Conservation (phyloP, 2,888 invertebrate genomes). For the Torymus tubicola region DNA sequence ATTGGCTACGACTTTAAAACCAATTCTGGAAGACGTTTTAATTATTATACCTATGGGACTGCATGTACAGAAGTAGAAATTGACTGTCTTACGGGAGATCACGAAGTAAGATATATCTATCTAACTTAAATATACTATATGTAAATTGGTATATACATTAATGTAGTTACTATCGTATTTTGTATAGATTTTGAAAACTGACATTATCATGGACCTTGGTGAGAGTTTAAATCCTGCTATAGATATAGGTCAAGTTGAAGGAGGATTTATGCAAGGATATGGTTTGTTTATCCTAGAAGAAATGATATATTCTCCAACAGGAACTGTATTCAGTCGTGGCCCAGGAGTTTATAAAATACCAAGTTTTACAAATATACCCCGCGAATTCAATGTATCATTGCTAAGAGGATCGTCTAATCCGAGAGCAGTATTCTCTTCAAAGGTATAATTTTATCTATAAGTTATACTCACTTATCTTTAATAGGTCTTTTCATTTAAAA, state of each 20-base stretch:
- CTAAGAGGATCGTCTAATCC: slow-evolving; percentile 93
- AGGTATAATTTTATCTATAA: too few species aligned
- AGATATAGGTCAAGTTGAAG: slow-evolving; percentile 97
- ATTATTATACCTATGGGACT: slow-evolving; percentile 90
- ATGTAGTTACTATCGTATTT: too few species aligned
- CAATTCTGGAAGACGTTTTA: slow-evolving; percentile 84
- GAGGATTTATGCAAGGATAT: slow-evolving; percentile 95
- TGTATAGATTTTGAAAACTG: slow-evolving; percentile 88
- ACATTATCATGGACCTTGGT: slow-evolving; percentile 98
- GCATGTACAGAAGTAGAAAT: slow-evolving; percentile 92
- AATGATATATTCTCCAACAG: slow-evolving; percentile 89
- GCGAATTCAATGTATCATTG: slow-evolving; percentile 93
- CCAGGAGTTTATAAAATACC: slow-evolving; percentile 97
- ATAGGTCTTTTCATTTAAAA: too few species aligned
- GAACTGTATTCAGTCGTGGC: slow-evolving; percentile 89
- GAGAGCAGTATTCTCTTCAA: slow-evolving; percentile 95
- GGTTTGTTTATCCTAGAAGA: slow-evolving; percentile 95
- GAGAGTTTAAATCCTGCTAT: slow-evolving; percentile 97
- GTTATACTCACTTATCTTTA: too few species aligned
- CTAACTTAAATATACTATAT: too few species aligned
- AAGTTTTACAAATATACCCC: slow-evolving; percentile 93
- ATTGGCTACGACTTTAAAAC: slow-evolving; percentile 83
- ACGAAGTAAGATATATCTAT: too few species aligned
- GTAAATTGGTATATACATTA: too few species aligned
- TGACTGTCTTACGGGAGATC: slow-evolving; percentile 94